phyloP scores from a whole-genome alignment of 1,140 invertebrate genomes.

The Maniola jurtina region DNA sequence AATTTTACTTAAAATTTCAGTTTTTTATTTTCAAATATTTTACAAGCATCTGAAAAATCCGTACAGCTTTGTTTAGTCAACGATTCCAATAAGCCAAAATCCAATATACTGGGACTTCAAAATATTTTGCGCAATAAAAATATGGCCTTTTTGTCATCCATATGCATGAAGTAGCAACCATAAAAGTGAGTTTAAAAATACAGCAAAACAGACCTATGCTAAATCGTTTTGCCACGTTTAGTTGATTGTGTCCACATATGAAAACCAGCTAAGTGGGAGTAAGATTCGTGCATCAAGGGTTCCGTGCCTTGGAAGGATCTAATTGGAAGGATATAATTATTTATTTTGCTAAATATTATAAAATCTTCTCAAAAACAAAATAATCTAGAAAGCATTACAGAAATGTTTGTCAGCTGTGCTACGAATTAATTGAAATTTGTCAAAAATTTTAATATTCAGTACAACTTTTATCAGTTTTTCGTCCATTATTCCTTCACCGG shows the following conservation, averaged over 20 bases:
- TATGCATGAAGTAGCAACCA: slow-evolving; percentile 4
- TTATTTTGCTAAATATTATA: too few relatives aligned
- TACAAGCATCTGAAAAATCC: not conserved
- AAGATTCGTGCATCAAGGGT: too few relatives aligned
- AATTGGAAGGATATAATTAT: too few relatives aligned
- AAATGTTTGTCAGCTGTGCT: too few relatives aligned
- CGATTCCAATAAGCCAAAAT: not conserved
- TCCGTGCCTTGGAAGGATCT: too few relatives aligned
- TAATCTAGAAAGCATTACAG: too few relatives aligned
- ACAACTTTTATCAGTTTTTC: too few relatives aligned
- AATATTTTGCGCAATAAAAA: slow-evolving; percentile 2
- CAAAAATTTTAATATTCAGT: too few relatives aligned
- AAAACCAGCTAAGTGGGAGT: not conserved
- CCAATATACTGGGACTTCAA: not conserved
- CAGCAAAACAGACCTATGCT: not conserved
- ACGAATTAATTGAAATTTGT: too few relatives aligned
- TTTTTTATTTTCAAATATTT: not conserved
- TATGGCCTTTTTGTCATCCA: slow-evolving; percentile 3
- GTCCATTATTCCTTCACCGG: too few relatives aligned
- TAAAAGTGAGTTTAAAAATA: slow-evolving; percentile 1
- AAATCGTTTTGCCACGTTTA: not conserved
- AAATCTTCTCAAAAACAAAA: too few relatives aligned
- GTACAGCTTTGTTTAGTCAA: not conserved
- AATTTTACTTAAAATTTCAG: too few relatives aligned
- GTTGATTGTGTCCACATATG: not conserved